Conservation (phyloP, 1,140 invertebrate genomes). For the Papilio xuthus region DNA sequence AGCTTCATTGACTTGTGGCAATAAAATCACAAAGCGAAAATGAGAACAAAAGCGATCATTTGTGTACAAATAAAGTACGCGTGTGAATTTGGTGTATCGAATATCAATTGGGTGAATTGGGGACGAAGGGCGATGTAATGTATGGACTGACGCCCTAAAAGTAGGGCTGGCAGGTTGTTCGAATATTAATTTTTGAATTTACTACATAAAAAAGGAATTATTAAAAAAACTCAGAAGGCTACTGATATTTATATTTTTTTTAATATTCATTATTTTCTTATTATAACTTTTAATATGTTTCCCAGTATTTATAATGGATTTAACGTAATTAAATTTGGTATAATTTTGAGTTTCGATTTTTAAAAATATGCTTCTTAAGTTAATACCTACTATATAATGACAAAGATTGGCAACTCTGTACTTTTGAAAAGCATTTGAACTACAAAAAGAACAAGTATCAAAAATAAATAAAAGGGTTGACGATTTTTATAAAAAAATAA, state of each 20-base stretch:
- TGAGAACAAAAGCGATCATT: slow-evolving; percentile 62
- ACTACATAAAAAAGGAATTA: not conserved
- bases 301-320: not conserved
- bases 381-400: no score
- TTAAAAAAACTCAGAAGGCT: not conserved
- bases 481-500: slow-evolving; percentile 9
- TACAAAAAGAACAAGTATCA: not conserved
- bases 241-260: not conserved
- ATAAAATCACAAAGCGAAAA: slow-evolving; percentile 59
- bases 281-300: not conserved
- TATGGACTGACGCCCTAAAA: slow-evolving; percentile 51
- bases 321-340: not conserved
- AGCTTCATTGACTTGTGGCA: slow-evolving; percentile 46
- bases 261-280: not conserved
- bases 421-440: not conserved
- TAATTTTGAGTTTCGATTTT: no score
- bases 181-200: slow-evolving; percentile 42
- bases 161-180: slow-evolving; percentile 42
- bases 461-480: not conserved
- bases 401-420: not conserved
- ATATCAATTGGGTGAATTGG: slow-evolving; percentile 71
- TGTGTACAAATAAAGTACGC: slow-evolving; percentile 68
- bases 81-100: slow-evolving; percentile 77
- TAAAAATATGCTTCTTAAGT: no score
- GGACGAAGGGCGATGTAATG: slow-evolving; percentile 53